Evolutionary conservation across 2,888 invertebrate genomes (phyloP), one percentile per base, ranked within the genome.

Genomic region (Drosophila atripex): DNA sequence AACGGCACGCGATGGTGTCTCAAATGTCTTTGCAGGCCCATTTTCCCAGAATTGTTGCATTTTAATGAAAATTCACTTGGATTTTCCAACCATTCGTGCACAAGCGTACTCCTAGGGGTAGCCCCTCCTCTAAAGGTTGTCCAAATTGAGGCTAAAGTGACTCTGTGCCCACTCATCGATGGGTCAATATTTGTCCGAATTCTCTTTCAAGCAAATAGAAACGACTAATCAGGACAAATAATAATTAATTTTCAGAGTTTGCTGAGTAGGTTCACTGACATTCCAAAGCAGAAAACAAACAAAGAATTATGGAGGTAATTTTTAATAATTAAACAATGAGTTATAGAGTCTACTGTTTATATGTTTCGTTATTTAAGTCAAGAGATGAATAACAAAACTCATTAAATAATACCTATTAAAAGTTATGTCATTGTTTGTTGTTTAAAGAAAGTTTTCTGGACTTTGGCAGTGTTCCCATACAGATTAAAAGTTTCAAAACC

Each of bases 1-100:
- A 32, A 5, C 59, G 56, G 53, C 82, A 82, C 82, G 82, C 86
- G 83, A 82, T 76, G 54, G 3, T 72, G 52, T 47, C 70, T 69
- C 38, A 25, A 54, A 69, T 60, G 60, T 54, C 70, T 45, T 39
- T 39, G 53, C 46, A 32, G 43, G 18, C 61, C 53, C 21, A n/a
- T 51, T 32, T 70, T 61, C 43, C 57, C 57, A 45, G 56, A 66
- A 66, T 59, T 66, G 66, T 66, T 66, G 50, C 45, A 46, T 50
- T 64, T 55, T 28, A 53, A 66, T 57, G 38, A 18, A 50, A 30
- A 38, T 57, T 56, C 54, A 58, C 54, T 65, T 55, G 45, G 14
- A 14, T 32, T 51, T 77, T 65, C 54, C 57, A 18, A 57, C 59
- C 71, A 71, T 50, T 61, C 71, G 71, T 71, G 52, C 46, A 45